These are phyloP conservation scores for Pissodes strobi DNA, from an alignment of 1,140 invertebrate genomes.

Conservation along the genomic window DNA sequence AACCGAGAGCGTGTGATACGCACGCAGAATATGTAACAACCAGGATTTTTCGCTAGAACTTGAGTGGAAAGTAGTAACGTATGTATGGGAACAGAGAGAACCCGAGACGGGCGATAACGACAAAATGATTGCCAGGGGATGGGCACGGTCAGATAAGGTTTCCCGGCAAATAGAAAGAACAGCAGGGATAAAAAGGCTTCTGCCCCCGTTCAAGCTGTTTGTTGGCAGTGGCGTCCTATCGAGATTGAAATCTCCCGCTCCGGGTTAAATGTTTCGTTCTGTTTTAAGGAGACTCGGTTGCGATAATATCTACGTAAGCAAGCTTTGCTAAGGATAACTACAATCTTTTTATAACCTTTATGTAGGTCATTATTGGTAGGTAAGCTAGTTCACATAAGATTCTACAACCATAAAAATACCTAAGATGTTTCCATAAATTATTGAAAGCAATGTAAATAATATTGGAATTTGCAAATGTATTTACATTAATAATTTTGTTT, in stretches of 20 bases:
- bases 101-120: constrained; percentile 33
- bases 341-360: no score
- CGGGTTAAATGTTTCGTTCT: constrained; percentile 24
- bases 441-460: no score
- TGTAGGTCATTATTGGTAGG: no score
- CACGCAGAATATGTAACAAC: constrained; percentile 26
- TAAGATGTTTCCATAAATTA: no score
- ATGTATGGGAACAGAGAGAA: constrained; percentile 21
- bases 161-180: constrained; percentile 34
- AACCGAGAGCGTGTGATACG: constrained; percentile 8
- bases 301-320: constrained; percentile 11
- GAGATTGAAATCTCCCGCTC: constrained; percentile 25
- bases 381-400: no score
- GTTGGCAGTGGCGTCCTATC: constrained; percentile 31
- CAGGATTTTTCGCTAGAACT: constrained; percentile 11
- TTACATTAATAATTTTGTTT: no score
- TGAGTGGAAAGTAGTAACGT: constrained; percentile 19
- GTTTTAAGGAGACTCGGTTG: constrained; percentile 10
- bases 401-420: no score
- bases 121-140: constrained; percentile 34
- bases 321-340: no score
- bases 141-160: constrained; percentile 34
- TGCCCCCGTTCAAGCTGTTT: constrained; percentile 23
- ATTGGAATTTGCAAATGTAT: no score
- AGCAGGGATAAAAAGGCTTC: constrained; percentile 30